Base-by-base conservation (phyloP, 2,113 vertebrate species). In the Gnathonemus longibarbis region DNA sequence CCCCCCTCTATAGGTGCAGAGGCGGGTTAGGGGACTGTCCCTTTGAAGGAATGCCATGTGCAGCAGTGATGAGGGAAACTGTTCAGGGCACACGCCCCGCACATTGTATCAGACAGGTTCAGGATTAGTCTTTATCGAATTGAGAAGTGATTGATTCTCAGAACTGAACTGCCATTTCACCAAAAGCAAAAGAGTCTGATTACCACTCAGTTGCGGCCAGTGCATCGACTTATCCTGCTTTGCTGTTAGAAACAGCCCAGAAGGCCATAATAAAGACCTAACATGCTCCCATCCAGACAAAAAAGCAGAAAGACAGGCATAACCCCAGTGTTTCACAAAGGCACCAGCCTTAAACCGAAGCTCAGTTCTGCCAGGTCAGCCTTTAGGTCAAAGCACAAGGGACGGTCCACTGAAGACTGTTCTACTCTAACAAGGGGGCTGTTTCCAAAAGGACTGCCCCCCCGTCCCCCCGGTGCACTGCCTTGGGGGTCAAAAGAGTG, bases 341-440 rank as follows among this genome's bases (percentile, higher is more conserved):
- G 70, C 35, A 77, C 31, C 13, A 77, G 70, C 35, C 70, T 39
- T 7, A 39, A 77, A 17, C 11, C 31, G 39, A 77, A 39, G 70
- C 31, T 77, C 74, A 80, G 35, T 39, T 80, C 74, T 24, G 74
- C 19, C 7, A 84, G 39, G 39, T 84, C 83, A 84, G 24, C 17
- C 83, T 84, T 84, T 13, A 84, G 83, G 42, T 84, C 83, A 84
- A 9, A 46, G 42, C 83, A 84, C 46, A 19, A 39, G 74, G 83
- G 39, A 19, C n/a, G 42, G 83, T 48, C 17, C 19, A 46, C 42
- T 45, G 8, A 48, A 48, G 21, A 84, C 45, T 46, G 45, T 48
- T 84, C 83, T 46, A 21, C 83, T 48, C 39, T 84, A 84, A 84
- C 83, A 84, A 84, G 83, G 83, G 83, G 83, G 83, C 45, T 13